A percentile compares a stretch with the other conserved stretches of the same genome.
Conservation (phyloP, 2,888 invertebrate species). For the Noctua pronuba region DNA sequence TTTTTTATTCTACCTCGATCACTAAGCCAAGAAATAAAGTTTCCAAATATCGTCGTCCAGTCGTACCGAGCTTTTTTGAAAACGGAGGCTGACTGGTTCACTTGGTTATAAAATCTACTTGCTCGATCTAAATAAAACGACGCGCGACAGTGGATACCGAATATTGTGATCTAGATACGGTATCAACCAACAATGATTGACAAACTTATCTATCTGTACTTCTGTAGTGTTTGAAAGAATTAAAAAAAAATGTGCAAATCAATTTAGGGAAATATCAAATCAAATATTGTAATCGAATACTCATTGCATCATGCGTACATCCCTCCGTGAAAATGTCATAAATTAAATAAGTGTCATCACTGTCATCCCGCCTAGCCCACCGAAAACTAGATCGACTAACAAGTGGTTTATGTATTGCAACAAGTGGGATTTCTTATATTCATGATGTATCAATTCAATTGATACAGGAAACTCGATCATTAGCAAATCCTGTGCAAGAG, state of each 20-base stretch:
- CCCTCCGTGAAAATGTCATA: background rate
- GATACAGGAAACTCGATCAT: background rate
- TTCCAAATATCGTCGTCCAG: no score
- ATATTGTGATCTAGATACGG: background rate
- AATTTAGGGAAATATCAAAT: background rate
- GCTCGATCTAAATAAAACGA: background rate
- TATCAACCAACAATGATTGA: background rate
- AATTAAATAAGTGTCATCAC: slow-evolving; percentile 3
- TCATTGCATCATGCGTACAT: background rate
- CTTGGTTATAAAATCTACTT: background rate
- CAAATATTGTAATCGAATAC: background rate
- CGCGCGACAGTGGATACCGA: background rate
- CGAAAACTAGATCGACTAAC: slow-evolving; percentile 1
- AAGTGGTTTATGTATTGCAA: slow-evolving; percentile 14
- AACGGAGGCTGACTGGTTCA: background rate
- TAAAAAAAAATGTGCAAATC: background rate
- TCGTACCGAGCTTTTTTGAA: background rate
- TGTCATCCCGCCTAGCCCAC: background rate
- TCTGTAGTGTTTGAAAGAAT: background rate
- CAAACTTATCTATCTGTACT: background rate
- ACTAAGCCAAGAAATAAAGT: no score
- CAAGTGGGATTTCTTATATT: slow-evolving; percentile 6
- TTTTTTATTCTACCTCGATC: background rate
- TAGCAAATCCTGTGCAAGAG: background rate
- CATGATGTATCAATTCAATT: slow-evolving; percentile 22